Conservation (phyloP, 2,113 vertebrate species). For the Micromys minutus region DNA sequence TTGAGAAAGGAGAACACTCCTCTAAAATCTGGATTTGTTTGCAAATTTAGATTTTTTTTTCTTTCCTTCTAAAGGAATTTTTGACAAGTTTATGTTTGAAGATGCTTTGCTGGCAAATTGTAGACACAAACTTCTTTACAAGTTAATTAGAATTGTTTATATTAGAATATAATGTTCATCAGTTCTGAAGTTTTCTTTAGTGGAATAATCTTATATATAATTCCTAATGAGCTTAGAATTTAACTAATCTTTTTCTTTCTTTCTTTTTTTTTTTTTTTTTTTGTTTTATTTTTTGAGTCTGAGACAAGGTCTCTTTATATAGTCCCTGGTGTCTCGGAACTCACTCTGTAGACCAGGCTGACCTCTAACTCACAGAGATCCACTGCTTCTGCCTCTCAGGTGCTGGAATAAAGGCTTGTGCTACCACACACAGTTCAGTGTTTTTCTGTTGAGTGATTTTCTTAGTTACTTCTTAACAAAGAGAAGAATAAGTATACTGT, state of each 20-base stretch:
- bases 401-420: not conserved
- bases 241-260: too few relatives aligned
- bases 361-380: not conserved
- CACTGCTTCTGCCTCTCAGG: not conserved
- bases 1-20: not conserved
- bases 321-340: not conserved
- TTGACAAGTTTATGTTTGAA: conserved; percentile 32
- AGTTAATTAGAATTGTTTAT: conserved; percentile 33
- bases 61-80: not conserved
- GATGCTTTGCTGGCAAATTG: not conserved
- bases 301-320: not conserved
- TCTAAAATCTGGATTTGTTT: conserved; percentile 40
- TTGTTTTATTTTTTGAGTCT: not conserved
- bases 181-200: conserved; percentile 11
- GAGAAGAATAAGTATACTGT: not conserved
- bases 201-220: conserved; percentile 17
- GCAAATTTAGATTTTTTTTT: conserved; percentile 21
- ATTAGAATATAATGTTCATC: conserved; percentile 26
- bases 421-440: not conserved
- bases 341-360: not conserved
- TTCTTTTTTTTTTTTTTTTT: conserved; percentile 24
- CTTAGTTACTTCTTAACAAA: not conserved
- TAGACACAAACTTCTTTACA: not conserved
- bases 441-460: conserved; percentile 40
- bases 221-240: not conserved